A percentile compares a stretch with the other conserved stretches of the same genome.
These are phyloP conservation scores for Hyaena hyaena DNA, from an alignment of 2,113 vertebrate genomes.

Conservation along the genomic window DNA sequence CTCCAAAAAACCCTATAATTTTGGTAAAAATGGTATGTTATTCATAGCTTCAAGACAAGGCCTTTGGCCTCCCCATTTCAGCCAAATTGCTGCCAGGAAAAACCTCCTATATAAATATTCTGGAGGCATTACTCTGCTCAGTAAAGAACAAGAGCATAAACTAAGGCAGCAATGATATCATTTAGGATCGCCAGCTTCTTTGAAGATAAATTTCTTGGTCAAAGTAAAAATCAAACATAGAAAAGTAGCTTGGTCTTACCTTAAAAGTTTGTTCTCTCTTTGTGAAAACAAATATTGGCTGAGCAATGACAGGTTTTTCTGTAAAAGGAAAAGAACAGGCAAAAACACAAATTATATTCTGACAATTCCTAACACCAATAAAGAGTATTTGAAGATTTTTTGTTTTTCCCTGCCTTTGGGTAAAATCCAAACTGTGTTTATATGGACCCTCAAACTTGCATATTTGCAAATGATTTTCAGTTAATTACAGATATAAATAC, in stretches of 20 bases:
- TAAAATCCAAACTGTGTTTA: constrained; percentile 28
- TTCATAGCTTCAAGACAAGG: not conserved
- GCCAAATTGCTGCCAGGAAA: not conserved
- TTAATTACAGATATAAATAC: constrained; percentile 41
- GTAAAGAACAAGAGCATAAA: not conserved
- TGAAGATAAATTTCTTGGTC: constrained; percentile 11
- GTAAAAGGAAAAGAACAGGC: constrained; percentile 59
- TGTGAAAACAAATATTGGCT: constrained; percentile 88
- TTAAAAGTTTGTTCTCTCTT: constrained; percentile 84
- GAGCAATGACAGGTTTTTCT: constrained; percentile 87
- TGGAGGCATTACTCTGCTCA: not conserved
- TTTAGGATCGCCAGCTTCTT: not conserved
- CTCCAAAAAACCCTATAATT: constrained; percentile 7
- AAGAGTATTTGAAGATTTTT: constrained; percentile 7
- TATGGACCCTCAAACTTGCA: not conserved
- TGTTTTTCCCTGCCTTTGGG: constrained; percentile 1
- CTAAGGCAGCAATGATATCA: not conserved
- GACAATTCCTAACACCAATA: not conserved
- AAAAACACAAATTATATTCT: not conserved
- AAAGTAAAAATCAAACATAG: constrained; percentile 35
- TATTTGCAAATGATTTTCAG: constrained; percentile 5
- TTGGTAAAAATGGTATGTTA: not conserved
- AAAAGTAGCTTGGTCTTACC: constrained; percentile 81
- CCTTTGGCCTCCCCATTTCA: not conserved
- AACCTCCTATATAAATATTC: not conserved